Evolutionary conservation across 1,140 invertebrate genomes (phyloP).

Genomic region (Trypoxylus dichotomus): DNA sequence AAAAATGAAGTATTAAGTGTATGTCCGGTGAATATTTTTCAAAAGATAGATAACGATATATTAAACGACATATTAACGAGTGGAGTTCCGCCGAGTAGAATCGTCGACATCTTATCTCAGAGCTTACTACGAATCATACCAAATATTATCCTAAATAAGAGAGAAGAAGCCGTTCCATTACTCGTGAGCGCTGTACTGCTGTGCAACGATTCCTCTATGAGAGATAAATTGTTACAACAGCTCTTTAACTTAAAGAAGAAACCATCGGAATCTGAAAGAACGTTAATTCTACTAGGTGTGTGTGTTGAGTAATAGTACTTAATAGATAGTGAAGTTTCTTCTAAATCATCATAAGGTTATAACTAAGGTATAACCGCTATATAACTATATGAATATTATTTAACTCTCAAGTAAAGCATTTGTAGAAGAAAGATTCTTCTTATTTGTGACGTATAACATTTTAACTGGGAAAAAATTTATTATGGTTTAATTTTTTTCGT

Average conservation of each 20-base stretch:
- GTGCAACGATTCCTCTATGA: conserved; percentile 61
- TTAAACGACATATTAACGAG: conserved; percentile 54
- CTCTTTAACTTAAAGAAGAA: conserved; percentile 78
- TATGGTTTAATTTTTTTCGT: too few species aligned
- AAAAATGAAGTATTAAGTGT: conserved; percentile 57
- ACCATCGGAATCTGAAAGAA: conserved; percentile 70
- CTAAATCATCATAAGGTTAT: too few species aligned
- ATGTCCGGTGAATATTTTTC: conserved; percentile 53
- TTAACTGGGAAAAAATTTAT: too few species aligned
- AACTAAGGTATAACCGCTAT: too few species aligned
- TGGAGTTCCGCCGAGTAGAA: conserved; percentile 51
- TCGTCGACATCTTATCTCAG: conserved; percentile 55
- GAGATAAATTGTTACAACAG: conserved; percentile 70
- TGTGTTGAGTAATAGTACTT: background rate
- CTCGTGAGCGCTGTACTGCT: conserved; percentile 67
- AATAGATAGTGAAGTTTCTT: too few species aligned
- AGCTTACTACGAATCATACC: conserved; percentile 67
- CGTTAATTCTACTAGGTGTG: conserved; percentile 66
- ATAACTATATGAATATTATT: too few species aligned
- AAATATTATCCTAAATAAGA: conserved; percentile 69
- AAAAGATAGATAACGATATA: conserved; percentile 45
- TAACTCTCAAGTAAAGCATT: too few species aligned
- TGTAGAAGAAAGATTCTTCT: too few species aligned
- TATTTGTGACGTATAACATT: too few species aligned
- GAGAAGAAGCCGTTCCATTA: conserved; percentile 75